A percentile compares a stretch with the other conserved stretches of the same genome.
Evolutionary conservation across 64 coral and sea anemone species (phyloP).

Genomic region (Cladopsammia gracilis): DNA sequence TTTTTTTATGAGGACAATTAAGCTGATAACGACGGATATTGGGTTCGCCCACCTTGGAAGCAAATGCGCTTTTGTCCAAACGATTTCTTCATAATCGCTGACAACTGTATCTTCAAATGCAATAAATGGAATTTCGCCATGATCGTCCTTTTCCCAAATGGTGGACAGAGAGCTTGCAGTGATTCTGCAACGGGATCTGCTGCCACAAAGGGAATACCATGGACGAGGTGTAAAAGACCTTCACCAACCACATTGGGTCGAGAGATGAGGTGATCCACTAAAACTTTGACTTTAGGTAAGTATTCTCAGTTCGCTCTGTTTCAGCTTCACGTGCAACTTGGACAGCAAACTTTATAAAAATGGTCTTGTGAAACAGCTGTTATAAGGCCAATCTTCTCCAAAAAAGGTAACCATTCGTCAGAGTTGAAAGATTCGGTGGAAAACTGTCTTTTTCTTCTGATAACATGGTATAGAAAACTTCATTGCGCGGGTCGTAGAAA

Average conservation of each 20-base stretch:
- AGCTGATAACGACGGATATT: background rate
- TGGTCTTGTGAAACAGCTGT: background rate
- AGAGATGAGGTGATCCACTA: conserved; percentile 32
- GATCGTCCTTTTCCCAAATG: background rate
- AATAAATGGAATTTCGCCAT: background rate
- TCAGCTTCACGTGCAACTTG: conserved; percentile 60
- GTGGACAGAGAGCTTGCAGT: conserved; percentile 7
- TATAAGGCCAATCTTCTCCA: conserved; percentile 44
- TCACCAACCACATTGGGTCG: background rate
- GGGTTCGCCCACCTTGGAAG: conserved; percentile 30
- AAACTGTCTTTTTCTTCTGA: background rate
- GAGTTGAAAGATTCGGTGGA: conserved; percentile 17
- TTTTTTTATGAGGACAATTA: background rate
- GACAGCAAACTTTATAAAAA: conserved; percentile 23
- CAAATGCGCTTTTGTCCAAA: conserved; percentile 46
- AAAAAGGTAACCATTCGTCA: conserved; percentile 43
- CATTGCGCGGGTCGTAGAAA: conserved; percentile 43
- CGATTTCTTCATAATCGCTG: background rate
- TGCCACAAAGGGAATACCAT: conserved; percentile 29
- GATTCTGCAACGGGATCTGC: background rate
- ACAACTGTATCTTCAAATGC: conserved; percentile 30
- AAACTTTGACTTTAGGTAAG: conserved; percentile 12
- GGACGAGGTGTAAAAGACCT: background rate
- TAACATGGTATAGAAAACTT: conserved; percentile 43
- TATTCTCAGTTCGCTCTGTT: background rate